Evolutionary conservation across 1,140 invertebrate species (phyloP).

Genomic region (Bemisia tabaci): DNA sequence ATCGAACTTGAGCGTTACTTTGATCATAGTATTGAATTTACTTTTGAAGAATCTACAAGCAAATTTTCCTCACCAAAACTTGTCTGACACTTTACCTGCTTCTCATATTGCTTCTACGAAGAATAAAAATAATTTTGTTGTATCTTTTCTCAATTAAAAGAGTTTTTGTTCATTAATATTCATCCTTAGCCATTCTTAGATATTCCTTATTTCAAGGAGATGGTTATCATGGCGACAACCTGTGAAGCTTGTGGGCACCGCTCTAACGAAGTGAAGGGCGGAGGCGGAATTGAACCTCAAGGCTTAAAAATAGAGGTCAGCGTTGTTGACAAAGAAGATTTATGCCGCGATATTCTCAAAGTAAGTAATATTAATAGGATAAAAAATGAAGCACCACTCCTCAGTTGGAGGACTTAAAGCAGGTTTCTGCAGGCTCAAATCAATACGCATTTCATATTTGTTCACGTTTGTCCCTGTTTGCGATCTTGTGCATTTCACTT

Average conservation of each 20-base stretch:
- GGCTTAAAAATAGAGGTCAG: conserved; percentile 67
- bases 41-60: no score
- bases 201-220: conserved; percentile 95
- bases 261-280: conserved; percentile 93
- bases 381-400: background rate
- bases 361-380: conserved; percentile 36
- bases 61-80: no score
- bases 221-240: conserved; percentile 89
- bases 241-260: conserved; percentile 83
- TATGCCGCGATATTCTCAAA: conserved; percentile 86
- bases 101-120: no score
- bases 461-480: no score
- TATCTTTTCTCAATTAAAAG: no score
- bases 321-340: conserved; percentile 59
- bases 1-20: no score
- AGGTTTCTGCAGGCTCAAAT: background rate
- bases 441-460: conserved; percentile 4
- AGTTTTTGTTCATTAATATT: no score
- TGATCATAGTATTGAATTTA: no score
- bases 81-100: no score
- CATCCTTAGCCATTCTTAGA: conserved; percentile 36
- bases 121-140: no score
- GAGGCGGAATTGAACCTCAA: conserved; percentile 71
- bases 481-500: no score
- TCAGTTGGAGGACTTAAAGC: no score